Base-by-base conservation (phyloP, 2,888 invertebrate species). In the Drosophila diplacantha region DNA sequence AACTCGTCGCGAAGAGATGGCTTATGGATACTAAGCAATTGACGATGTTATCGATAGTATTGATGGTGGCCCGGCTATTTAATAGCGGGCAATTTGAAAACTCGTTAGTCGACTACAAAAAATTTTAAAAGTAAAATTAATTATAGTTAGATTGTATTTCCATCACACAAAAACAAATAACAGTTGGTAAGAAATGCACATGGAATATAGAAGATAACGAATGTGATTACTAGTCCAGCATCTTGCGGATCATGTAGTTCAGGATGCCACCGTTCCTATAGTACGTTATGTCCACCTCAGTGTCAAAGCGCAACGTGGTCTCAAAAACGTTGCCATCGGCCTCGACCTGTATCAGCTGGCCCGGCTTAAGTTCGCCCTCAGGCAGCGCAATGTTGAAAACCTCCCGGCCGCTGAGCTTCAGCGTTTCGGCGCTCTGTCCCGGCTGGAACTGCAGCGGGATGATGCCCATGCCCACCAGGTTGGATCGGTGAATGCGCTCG, bases 401-500 rank as follows among this genome's bases (percentile, higher is more conserved):
- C 89, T 99, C 99, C 32, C 91, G 91, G 5, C 98, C 99, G 1
- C 91, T 94, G 16, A 99, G 90, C 0, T 92, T 93, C 1, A 98
- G 90, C 0, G 90, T 90, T 54, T 95, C 94, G 0, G 98, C 95
- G 73, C 89, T 94, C 86, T 98, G 91, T 0, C 94, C 96, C 0
- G 92, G 90, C 58, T 94, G 82, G 90, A 96, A 99, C 90, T 99
- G 96, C 58, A 99, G 90, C 0, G 99, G 99, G 39, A 98, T 91
- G 70, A 99, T 94, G 1, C 99, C 99, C 99, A 99, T 99, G 3
- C 99, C 99, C 0, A 99, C 96, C 67, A 99, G 90, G 89, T 99
- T 99, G 24, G 97, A 97, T 34, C 98, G 94, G 88, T 99, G 99
- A 85, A 99, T 99, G 49, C 99, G 92, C 88, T 99, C 99, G 86